These are phyloP conservation scores for Fregetta grallaria DNA, from an alignment of 2,113 vertebrate species.

Conservation along the genomic window DNA sequence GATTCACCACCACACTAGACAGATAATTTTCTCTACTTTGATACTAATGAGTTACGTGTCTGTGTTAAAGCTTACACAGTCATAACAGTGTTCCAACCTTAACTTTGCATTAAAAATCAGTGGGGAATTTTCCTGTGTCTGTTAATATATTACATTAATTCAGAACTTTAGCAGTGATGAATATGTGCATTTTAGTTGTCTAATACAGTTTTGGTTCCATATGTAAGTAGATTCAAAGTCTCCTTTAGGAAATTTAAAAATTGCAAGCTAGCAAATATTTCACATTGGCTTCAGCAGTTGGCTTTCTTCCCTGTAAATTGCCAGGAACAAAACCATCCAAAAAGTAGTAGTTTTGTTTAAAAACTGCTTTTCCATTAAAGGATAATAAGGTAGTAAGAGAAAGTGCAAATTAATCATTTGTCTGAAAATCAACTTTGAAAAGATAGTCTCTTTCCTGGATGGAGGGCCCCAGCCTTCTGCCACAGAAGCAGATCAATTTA, in stretches of 20 bases:
- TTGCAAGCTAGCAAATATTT: background rate
- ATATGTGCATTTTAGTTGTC: background rate
- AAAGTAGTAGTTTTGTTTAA: background rate
- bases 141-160: background rate
- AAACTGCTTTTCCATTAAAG: background rate
- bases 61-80: conserved; percentile 53
- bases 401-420: background rate
- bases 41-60: conserved; percentile 51
- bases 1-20: conserved; percentile 27
- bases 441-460: background rate
- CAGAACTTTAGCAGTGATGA: background rate
- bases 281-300: background rate
- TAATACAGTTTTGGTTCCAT: background rate
- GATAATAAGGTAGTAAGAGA: background rate
- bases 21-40: conserved; percentile 49
- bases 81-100: background rate
- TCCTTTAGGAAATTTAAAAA: background rate
- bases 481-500: conserved; percentile 67
- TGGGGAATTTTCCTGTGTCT: background rate
- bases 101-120: conserved; percentile 36
- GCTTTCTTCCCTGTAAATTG: background rate
- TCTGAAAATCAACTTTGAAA: conserved; percentile 28
- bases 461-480: conserved; percentile 14
- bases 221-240: background rate
- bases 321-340: background rate